Evolutionary conservation across 2,888 invertebrate species (phyloP).

Genomic region (Boloria selene): DNA sequence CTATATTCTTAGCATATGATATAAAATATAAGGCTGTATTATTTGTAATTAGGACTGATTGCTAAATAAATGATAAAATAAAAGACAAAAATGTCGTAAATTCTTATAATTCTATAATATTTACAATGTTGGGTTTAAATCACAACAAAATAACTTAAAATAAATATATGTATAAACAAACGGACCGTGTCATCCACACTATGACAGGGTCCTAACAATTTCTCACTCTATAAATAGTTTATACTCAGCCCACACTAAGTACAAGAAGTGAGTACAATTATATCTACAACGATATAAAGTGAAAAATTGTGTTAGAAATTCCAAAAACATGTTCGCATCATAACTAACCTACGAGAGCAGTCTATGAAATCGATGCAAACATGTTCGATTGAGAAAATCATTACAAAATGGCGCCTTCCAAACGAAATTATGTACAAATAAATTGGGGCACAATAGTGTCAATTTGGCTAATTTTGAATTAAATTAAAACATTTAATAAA

Average conservation of each 20-base stretch:
- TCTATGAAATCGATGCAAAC: neutral
- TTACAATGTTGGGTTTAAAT: slow-evolving; percentile 64
- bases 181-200: neutral
- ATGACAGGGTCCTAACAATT: slow-evolving; percentile 10
- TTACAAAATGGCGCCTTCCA: neutral
- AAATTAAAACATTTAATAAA: neutral
- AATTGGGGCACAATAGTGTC: slow-evolving; percentile 3
- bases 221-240: slow-evolving; percentile 13
- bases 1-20: too few species aligned
- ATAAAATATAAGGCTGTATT: neutral
- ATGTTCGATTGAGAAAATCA: neutral
- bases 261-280: neutral
- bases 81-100: slow-evolving; percentile 46
- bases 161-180: slow-evolving; percentile 59
- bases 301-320: slow-evolving; percentile 14
- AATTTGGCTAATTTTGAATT: neutral
- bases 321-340: neutral
- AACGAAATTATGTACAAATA: slow-evolving; percentile 1
- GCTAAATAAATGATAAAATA: slow-evolving; percentile 27
- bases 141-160: slow-evolving; percentile 75
- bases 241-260: neutral
- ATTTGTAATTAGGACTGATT: neutral
- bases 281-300: slow-evolving; percentile 5
- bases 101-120: slow-evolving; percentile 62
- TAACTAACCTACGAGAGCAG: slow-evolving; percentile 10